Evolutionary conservation across 30 jellyfish, hydroid and myxozoan species (phyloP).

Genomic region (Mastigias papua): DNA sequence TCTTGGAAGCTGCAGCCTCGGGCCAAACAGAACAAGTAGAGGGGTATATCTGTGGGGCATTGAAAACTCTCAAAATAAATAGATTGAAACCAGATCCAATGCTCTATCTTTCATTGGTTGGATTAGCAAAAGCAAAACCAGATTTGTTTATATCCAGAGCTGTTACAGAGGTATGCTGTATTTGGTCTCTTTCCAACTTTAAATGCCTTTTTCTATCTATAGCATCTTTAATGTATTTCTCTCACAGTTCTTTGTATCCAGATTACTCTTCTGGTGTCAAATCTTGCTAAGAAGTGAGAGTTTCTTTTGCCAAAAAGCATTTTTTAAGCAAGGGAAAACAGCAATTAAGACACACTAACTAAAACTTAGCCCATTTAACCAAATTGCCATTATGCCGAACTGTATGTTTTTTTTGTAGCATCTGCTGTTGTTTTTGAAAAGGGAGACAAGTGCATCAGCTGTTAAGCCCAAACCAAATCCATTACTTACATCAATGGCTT

Average conservation of each 20-base stretch:
- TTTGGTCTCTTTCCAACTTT: not conserved
- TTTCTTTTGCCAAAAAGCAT: too few relatives aligned
- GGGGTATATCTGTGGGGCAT: conserved; percentile 81
- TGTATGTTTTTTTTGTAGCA: conserved; percentile 56
- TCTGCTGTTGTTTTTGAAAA: conserved; percentile 80
- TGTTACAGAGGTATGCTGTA: conserved; percentile 82
- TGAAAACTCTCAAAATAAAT: conserved; percentile 79
- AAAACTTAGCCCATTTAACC: too few relatives aligned
- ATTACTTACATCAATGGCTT: conserved; percentile 89
- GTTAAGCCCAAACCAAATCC: conserved; percentile 97
- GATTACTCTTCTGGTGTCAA: too few relatives aligned
- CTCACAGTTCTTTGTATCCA: too few relatives aligned
- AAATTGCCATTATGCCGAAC: too few relatives aligned
- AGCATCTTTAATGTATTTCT: too few relatives aligned
- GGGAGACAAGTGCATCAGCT: conserved; percentile 84
- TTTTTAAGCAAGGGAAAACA: too few relatives aligned
- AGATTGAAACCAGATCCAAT: conserved; percentile 95
- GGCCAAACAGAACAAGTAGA: conserved; percentile 84
- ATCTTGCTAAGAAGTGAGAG: too few relatives aligned
- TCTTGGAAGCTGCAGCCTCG: conserved; percentile 66
- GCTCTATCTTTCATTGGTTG: conserved; percentile 82
- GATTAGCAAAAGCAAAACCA: conserved; percentile 86
- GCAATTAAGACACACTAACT: too few relatives aligned
- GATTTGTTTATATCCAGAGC: conserved; percentile 70
- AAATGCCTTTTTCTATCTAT: too few relatives aligned